Percentiles rank a stretch among this genome's conserved stretches.
phyloP scores from a whole-genome alignment of 2,797 vertebrate genomes.

The Scolopax rusticola region DNA sequence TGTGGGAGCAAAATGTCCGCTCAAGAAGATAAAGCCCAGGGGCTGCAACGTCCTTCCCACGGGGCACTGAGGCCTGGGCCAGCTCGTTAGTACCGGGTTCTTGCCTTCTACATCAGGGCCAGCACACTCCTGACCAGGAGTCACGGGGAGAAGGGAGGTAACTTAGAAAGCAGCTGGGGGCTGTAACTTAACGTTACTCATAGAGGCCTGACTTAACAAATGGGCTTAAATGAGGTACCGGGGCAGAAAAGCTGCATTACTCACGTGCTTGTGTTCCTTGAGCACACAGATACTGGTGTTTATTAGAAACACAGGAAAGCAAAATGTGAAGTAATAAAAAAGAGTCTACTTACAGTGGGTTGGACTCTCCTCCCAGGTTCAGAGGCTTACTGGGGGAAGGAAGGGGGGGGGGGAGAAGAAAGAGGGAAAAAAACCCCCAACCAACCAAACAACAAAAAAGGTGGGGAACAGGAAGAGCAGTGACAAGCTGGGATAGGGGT shows the following conservation, averaged over 20 bases:
- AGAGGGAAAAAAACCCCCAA: too few relatives aligned
- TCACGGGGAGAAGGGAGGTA: neutral
- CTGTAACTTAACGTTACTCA: neutral
- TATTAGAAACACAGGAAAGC: neutral
- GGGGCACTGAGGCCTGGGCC: neutral
- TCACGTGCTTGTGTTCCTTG: neutral
- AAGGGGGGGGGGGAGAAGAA: too few relatives aligned
- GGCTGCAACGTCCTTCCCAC: neutral
- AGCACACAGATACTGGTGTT: neutral
- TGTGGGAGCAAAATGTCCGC: neutral
- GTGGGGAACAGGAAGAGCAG: neutral
- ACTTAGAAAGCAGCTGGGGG: neutral
- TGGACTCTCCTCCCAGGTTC: neutral
- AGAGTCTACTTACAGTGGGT: neutral
- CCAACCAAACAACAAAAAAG: neutral
- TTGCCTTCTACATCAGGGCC: neutral
- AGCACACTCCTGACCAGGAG: neutral
- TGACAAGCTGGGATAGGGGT: neutral
- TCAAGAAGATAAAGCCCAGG: neutral
- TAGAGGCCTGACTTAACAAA: neutral
- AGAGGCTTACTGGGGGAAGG: too few relatives aligned
- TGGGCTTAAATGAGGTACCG: neutral
- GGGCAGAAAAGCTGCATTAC: neutral
- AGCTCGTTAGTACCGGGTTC: accelerated
- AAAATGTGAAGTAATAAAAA: neutral